phyloP scores from a whole-genome alignment of 1,140 invertebrate species.

The Globodera ellingtonae region DNA sequence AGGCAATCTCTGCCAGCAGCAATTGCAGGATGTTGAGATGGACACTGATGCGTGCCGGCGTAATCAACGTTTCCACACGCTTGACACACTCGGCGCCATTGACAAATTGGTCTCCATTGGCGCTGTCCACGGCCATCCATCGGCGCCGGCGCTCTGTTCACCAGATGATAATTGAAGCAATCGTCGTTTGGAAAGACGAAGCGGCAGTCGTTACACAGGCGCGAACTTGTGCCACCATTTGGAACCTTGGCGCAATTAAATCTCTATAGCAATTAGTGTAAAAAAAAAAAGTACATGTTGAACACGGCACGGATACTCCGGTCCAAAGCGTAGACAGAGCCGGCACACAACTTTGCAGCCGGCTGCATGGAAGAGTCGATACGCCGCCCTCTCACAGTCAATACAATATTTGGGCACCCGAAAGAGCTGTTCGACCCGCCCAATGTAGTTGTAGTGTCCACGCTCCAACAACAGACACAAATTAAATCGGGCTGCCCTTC shows the following conservation, averaged over 20 bases:
- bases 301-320: not conserved
- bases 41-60: not conserved
- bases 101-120: not conserved
- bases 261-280: too few species aligned
- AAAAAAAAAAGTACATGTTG: not conserved
- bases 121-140: too few species aligned
- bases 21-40: not conserved
- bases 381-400: not conserved
- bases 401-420: not conserved
- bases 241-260: too few species aligned
- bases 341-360: slow-evolving; percentile 11
- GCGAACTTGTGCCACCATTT: not conserved
- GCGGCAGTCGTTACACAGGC: slow-evolving; percentile 8
- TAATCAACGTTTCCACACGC: not conserved
- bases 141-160: too few species aligned
- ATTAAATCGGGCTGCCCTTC: not conserved
- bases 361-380: not conserved
- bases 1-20: not conserved
- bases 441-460: slow-evolving; percentile 8
- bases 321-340: not conserved
- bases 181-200: slow-evolving; percentile 5
- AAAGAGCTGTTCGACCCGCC: not conserved
- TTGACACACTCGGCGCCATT: not conserved
- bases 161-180: too few species aligned
- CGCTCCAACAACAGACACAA: slow-evolving; percentile 4